Evolutionary conservation across 2,888 invertebrate species (phyloP), one percentile per base, ranked within the genome.

Genomic region (Lypha dubia): DNA sequence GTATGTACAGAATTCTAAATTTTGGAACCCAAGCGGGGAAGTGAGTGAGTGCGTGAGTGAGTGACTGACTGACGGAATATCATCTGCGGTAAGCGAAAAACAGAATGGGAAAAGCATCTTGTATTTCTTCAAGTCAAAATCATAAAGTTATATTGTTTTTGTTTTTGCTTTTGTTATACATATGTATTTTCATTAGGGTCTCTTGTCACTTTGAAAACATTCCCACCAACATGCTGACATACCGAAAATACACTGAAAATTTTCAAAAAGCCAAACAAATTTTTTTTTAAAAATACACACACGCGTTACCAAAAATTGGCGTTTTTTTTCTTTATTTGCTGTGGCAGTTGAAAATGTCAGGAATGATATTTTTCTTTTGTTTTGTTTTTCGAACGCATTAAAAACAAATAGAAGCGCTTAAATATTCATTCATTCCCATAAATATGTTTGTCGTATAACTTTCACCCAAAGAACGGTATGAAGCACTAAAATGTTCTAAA

Each of bases 311-410:
- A 63, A 60, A 68, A 65, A 46, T 71, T 28, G 38, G 58, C 15
- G 24, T 13, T 58, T 58, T 58, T 58, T 24, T 60, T 70, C 22
- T 77, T 67, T 84, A 84, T 84, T 84, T 84, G 75, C 76, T 60
- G 82, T 84, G 82, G 79, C 79, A 82, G 84, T 86, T 84, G n/a
- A 76, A 53, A 82, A 73, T 79, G 86, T 81, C 76, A 79, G 73
- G 60, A 65, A 83, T 70, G 68, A 62, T 20, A 51, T 77, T 38
- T 70, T 53, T n/a, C n/a, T n/a, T 9, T 35, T 35, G 28, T 49
- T 44, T 58, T 65, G 35, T 24, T 58, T 79, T 70, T n/a, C n/a
- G 32, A 70, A 75, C 70, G 70, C 79, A 74, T 65, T 51, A 70
- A 63, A 41, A 44, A 24, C 3, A 24, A 13, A 8, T 15, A 53